A percentile compares a stretch with the other conserved stretches of the same genome.
These are phyloP conservation scores for Drosophila kepulauana DNA, from an alignment of 1,140 invertebrate genomes.

Conservation along the genomic window DNA sequence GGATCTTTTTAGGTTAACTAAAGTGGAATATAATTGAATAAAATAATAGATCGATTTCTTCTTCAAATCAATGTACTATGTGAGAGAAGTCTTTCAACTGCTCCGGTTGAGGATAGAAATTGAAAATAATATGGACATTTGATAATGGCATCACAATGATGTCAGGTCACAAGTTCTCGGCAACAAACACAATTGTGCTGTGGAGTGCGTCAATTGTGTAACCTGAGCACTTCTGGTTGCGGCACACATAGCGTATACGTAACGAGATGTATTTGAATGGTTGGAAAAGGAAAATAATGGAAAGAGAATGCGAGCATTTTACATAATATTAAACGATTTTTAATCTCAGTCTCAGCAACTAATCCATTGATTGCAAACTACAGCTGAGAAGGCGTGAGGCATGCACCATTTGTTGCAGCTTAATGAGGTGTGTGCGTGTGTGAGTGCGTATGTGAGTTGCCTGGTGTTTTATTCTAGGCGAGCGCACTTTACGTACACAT, in stretches of 20 bases:
- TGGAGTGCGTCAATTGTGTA: slow-evolving; percentile 17
- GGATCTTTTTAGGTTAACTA: not conserved
- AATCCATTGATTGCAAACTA: not conserved
- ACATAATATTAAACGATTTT: slow-evolving; percentile 2
- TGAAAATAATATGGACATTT: slow-evolving; percentile 17
- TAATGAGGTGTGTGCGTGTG: slow-evolving; percentile 42
- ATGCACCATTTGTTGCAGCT: slow-evolving; percentile 27
- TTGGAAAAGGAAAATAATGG: not conserved
- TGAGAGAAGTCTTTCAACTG: slow-evolving; percentile 1
- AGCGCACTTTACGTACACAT: slow-evolving; percentile 56
- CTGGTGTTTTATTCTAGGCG: slow-evolving; percentile 43
- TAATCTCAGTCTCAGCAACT: slow-evolving; percentile 1
- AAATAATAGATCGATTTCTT: too few species aligned
- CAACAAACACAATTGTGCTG: slow-evolving; percentile 3
- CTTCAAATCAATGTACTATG: too few species aligned
- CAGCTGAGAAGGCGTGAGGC: not conserved
- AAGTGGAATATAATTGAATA: not conserved
- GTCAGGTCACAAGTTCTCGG: slow-evolving; percentile 26
- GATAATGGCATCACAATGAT: slow-evolving; percentile 22
- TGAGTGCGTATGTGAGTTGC: slow-evolving; percentile 6
- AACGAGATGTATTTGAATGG: not conserved
- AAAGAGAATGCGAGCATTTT: not conserved
- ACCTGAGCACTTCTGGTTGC: slow-evolving; percentile 6
- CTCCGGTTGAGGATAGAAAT: not conserved
- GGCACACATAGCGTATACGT: slow-evolving; percentile 38